A percentile compares a stretch with the other conserved stretches of the same genome.
These are phyloP conservation scores for Zelleria hepariella DNA, from an alignment of 2,888 invertebrate genomes.

Conservation along the genomic window DNA sequence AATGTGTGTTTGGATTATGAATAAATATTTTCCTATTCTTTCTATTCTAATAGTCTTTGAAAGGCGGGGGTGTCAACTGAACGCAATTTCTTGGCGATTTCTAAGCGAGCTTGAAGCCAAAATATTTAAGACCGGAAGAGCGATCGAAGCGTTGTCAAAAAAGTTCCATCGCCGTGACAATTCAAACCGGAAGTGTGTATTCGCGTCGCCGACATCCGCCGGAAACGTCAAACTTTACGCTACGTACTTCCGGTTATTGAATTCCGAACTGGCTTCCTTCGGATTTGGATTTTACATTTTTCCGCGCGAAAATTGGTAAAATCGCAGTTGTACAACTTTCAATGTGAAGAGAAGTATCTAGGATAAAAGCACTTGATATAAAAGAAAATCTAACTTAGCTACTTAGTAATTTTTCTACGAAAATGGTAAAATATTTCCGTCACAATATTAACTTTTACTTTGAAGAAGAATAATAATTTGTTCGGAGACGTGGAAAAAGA, in stretches of 20 bases:
- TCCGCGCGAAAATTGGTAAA: background rate
- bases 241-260: conserved; percentile 11
- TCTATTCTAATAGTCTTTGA: too few relatives aligned
- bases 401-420: too few relatives aligned
- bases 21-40: too few relatives aligned
- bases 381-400: too few relatives aligned
- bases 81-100: too few relatives aligned
- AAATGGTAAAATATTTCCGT: too few relatives aligned
- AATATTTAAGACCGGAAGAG: background rate
- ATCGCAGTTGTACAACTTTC: background rate
- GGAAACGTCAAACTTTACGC: conserved; percentile 13
- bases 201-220: conserved; percentile 1
- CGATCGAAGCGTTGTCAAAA: background rate
- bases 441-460: too few relatives aligned
- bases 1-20: too few relatives aligned
- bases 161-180: background rate
- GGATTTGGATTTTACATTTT: conserved; percentile 2
- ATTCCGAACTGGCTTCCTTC: conserved; percentile 12
- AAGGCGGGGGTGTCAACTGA: too few relatives aligned
- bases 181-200: conserved; percentile 6
- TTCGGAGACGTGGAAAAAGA: too few relatives aligned
- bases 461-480: too few relatives aligned
- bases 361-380: background rate
- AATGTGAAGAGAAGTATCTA: background rate
- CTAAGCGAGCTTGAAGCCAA: too few relatives aligned